These are phyloP conservation scores for Isichthys henryi DNA, from an alignment of 2,113 vertebrate genomes.

Conservation along the genomic window DNA sequence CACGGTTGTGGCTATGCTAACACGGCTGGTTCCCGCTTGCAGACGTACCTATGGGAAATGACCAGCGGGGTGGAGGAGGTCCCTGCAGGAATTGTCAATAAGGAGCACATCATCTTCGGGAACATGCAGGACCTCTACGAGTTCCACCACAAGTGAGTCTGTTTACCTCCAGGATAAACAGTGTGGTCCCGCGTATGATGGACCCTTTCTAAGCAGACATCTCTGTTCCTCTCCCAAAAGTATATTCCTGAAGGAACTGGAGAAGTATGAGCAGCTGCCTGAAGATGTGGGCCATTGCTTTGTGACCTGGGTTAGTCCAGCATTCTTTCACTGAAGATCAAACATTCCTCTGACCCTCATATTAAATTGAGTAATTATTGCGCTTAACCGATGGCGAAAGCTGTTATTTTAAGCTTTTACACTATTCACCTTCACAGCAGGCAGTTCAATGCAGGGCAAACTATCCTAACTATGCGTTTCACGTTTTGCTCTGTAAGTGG, in stretches of 20 bases:
- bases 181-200: no score
- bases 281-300: conserved; percentile 98
- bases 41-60: conserved; percentile 83
- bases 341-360: not conserved
- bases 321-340: not conserved
- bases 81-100: conserved; percentile 74
- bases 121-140: conserved; percentile 82
- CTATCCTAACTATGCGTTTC: not conserved
- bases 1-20: not conserved
- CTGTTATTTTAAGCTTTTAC: not conserved
- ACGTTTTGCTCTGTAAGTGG: not conserved
- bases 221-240: conserved; percentile 45
- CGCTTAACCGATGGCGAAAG: not conserved
- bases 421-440: not conserved
- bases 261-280: conserved; percentile 95
- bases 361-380: not conserved
- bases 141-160: conserved; percentile 76
- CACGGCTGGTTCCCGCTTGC: not conserved
- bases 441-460: not conserved
- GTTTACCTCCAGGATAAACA: not conserved
- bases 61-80: conserved; percentile 78
- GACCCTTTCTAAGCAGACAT: not conserved
- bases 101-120: conserved; percentile 77
- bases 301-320: conserved; percentile 83
- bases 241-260: conserved; percentile 95